phyloP scores from a whole-genome alignment of 2,113 vertebrate species.

The Mirza zaza region DNA sequence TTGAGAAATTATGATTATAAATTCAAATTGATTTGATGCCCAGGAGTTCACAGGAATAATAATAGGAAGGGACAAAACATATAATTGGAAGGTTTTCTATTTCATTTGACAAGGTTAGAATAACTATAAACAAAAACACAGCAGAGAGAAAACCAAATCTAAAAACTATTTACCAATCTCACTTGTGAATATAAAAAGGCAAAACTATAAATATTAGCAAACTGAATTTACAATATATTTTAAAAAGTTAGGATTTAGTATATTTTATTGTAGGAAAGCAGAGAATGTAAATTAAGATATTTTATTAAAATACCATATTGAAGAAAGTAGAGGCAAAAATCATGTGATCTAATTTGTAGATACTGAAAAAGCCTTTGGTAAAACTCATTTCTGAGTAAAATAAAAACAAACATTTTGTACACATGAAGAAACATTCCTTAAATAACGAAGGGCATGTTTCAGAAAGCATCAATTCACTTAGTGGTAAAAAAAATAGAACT shows the following conservation, averaged over 20 bases:
- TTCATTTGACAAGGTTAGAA: not conserved
- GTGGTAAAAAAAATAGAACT: not conserved
- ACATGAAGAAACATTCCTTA: not conserved
- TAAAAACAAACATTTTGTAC: not conserved
- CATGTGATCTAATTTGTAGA: not conserved
- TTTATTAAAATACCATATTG: not conserved
- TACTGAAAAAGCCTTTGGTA: not conserved
- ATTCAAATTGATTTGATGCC: not conserved
- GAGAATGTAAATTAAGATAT: not conserved
- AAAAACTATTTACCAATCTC: not conserved
- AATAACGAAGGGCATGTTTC: not conserved
- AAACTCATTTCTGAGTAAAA: not conserved
- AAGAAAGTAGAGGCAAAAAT: not conserved
- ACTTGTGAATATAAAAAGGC: not conserved
- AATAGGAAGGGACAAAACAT: not conserved
- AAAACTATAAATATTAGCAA: not conserved
- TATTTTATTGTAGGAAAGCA: not conserved
- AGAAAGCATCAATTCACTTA: not conserved
- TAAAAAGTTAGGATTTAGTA: not conserved
- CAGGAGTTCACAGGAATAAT: not conserved
- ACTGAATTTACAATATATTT: not conserved
- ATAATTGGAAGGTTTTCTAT: not conserved
- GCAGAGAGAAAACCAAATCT: not conserved
- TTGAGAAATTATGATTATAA: not conserved
- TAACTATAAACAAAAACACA: not conserved